These are phyloP conservation scores for Malurus elegans DNA, from an alignment of 2,113 vertebrate genomes.

Conservation along the genomic window DNA sequence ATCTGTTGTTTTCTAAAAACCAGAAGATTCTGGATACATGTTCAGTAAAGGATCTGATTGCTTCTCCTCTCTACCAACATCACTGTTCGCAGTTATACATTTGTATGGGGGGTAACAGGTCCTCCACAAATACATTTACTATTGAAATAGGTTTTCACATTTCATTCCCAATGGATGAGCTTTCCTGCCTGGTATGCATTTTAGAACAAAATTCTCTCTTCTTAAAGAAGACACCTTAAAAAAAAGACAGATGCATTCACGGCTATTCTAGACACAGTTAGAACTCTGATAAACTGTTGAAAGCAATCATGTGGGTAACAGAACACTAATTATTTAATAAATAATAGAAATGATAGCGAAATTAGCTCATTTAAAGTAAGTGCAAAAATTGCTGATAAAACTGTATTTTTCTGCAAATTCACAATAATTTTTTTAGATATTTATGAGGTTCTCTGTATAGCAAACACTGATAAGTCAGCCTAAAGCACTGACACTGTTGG, in stretches of 20 bases:
- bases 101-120: not conserved
- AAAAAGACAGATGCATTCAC: not conserved
- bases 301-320: not conserved
- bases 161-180: not conserved
- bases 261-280: not conserved
- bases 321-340: slow-evolving; percentile 3
- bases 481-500: not conserved
- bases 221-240: not conserved
- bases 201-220: not conserved
- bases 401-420: not conserved
- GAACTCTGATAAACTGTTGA: not conserved
- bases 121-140: not conserved
- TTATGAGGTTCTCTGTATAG: not conserved
- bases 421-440: not conserved
- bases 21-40: not conserved
- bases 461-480: not conserved
- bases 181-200: not conserved
- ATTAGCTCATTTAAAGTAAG: not conserved
- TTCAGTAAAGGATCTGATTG: not conserved
- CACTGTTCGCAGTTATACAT: not conserved
- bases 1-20: not conserved
- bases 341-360: not conserved
- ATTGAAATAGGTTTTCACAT: not conserved
- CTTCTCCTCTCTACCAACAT: not conserved
- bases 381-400: not conserved